Evolutionary conservation across 2,113 vertebrate species (phyloP), one percentile per base, ranked within the genome.

Genomic region (Pandion haliaetus): DNA sequence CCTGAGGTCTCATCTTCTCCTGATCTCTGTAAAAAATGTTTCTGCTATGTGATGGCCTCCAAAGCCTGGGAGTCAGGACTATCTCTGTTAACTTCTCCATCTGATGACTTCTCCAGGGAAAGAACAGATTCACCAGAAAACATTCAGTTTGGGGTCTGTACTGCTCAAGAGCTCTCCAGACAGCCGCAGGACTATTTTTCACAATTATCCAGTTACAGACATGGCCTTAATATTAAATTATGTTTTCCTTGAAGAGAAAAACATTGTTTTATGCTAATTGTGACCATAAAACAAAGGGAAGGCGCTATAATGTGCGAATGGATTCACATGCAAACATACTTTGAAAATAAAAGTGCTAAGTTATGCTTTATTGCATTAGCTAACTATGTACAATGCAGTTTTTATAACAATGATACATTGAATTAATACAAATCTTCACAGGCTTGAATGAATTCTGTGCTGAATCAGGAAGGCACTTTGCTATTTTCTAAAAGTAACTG

Each of bases 361-460:
- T 96, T 97, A 84, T 4, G 4, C 19, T 94, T 91, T 95, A 94
- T 88, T 96, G 69, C 88, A 73, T 91, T 82, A 91, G 77, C 47
- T 83, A 97, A 70, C 82, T 62, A 91, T 55, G 50, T 77, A 82
- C 83, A 85, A 36, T 73, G 70, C 40, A 61, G 45, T 74, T 94
- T 95, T 92, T 89, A 49, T 83, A 94, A 83, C 61, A 74, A 77
- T 95, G 96, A 98, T 95, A 84, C 95, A 97, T 88, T 12, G 55
- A 95, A 96, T 96, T 97, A 97, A 97, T 97, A 94, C 50, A 84
- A 54, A 85, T 74, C 91, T 96, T 94, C 77, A 84, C 62, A 91
- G 76, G 85, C 90, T 93, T 95, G 91, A 91, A 89, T 95, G 45
- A 94, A 91, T 88, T 82, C 80, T 57, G 15, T 88, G 52, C 86